These are phyloP conservation scores for Nasua narica DNA, from an alignment of 2,797 vertebrate species.

Conservation along the genomic window DNA sequence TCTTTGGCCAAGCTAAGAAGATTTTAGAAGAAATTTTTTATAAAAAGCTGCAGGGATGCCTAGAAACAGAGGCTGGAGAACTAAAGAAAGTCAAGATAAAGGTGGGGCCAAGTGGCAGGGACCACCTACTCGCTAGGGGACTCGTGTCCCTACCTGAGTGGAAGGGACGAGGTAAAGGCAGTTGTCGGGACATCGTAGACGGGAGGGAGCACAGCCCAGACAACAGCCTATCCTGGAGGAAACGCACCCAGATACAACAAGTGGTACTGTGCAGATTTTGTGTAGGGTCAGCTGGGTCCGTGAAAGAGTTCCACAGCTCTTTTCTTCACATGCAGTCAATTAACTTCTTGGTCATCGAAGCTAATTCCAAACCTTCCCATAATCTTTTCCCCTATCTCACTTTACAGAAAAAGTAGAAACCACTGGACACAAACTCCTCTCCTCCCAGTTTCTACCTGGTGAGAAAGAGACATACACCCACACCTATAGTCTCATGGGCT, in stretches of 20 bases:
- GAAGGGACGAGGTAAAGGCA: background rate
- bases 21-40: background rate
- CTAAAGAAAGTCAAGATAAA: background rate
- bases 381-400: background rate
- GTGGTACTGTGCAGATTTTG: background rate
- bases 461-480: background rate
- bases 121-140: background rate
- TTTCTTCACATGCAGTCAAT: background rate
- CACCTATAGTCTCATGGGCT: accelerated
- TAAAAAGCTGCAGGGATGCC: background rate
- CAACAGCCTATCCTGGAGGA: background rate
- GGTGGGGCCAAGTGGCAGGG: background rate
- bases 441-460: background rate
- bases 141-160: accelerated
- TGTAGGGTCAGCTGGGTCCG: background rate
- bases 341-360: background rate
- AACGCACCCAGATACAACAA: background rate
- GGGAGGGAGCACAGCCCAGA: background rate
- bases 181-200: background rate
- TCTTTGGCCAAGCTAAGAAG: background rate
- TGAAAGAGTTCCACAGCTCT: background rate
- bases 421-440: background rate
- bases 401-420: background rate
- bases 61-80: background rate
- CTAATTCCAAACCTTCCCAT: background rate